Conservation (phyloP, 2,113 vertebrate genomes). For the Neoarius graeffei region DNA sequence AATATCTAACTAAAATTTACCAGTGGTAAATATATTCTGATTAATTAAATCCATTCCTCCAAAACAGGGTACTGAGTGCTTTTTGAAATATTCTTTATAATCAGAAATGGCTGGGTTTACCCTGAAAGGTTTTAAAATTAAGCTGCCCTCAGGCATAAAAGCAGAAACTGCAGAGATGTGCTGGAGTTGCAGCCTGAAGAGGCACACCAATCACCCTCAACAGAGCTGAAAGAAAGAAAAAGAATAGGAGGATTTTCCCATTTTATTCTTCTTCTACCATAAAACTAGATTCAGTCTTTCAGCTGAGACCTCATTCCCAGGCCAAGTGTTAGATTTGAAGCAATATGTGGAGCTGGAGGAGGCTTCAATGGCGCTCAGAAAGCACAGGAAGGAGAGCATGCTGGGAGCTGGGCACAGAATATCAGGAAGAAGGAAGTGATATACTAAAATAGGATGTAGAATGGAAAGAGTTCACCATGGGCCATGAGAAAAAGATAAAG, state of each 20-base stretch:
- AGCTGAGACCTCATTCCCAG: slow-evolving; percentile 21
- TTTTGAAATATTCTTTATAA: background rate
- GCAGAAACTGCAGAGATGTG: slow-evolving; percentile 26
- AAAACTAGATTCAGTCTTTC: slow-evolving; percentile 33
- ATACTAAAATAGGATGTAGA: background rate
- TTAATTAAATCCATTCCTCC: slow-evolving; percentile 1
- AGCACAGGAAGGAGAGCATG: background rate
- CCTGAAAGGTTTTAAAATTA: slow-evolving; percentile 18
- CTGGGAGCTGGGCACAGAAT: slow-evolving; percentile 11
- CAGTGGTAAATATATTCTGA: background rate
- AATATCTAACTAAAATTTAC: background rate
- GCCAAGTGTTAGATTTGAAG: slow-evolving; percentile 35
- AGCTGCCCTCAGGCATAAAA: slow-evolving; percentile 26
- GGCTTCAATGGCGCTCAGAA: slow-evolving; percentile 19
- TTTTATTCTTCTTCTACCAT: slow-evolving; percentile 26
- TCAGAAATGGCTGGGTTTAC: background rate
- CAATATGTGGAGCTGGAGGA: slow-evolving; percentile 15
- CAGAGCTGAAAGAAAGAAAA: slow-evolving; percentile 20
- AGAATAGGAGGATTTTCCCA: slow-evolving; percentile 32
- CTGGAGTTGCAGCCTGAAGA: slow-evolving; percentile 23
- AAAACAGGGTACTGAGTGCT: background rate
- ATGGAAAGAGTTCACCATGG: background rate
- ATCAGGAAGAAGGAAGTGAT: background rate
- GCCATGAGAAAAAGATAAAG: background rate
- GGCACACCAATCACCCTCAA: background rate